phyloP scores from a whole-genome alignment of 2,797 vertebrate genomes.

The Galaxias olidus region DNA sequence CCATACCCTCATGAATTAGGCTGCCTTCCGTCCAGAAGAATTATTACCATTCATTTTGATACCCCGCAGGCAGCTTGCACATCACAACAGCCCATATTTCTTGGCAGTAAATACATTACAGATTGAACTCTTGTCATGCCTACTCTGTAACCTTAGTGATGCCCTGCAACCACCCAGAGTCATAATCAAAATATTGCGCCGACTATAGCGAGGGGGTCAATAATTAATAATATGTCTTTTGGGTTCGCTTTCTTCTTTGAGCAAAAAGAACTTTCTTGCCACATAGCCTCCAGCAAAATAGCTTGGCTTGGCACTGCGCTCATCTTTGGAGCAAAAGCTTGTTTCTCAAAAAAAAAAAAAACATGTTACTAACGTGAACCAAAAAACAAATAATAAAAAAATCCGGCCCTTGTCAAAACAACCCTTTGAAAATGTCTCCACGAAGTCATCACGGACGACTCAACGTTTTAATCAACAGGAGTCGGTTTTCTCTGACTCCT shows the following conservation, averaged over 20 bases:
- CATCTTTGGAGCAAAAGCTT: constrained; percentile 54
- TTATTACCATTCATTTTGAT: constrained; percentile 49
- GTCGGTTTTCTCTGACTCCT: constrained; percentile 15
- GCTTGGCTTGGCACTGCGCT: constrained; percentile 59
- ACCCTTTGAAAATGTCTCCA: constrained; percentile 15
- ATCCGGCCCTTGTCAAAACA: constrained; percentile 57
- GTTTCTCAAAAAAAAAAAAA: constrained; percentile 48
- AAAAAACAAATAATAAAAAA: constrained; percentile 52
- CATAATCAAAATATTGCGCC: constrained; percentile 65
- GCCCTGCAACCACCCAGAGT: constrained; percentile 60
- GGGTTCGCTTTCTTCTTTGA: constrained; percentile 62
- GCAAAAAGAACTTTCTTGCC: constrained; percentile 53
- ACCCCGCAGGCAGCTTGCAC: constrained; percentile 48
- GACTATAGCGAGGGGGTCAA: constrained; percentile 58
- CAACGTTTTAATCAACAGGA: constrained; percentile 40
- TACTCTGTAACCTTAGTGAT: constrained; percentile 59
- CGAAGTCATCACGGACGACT: constrained; percentile 43
- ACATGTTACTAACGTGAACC: constrained; percentile 49
- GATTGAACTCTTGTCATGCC: constrained; percentile 56
- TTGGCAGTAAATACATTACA: constrained; percentile 62
- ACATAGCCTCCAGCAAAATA: constrained; percentile 53
- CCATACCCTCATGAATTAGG: constrained; percentile 31
- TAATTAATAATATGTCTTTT: constrained; percentile 71
- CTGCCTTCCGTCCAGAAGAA: constrained; percentile 45
- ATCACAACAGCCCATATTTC: constrained; percentile 45